A percentile compares a stretch with the other conserved stretches of the same genome.
These are phyloP conservation scores for Gonatopus flavifemur DNA, from an alignment of 1,140 invertebrate genomes.

Conservation along the genomic window DNA sequence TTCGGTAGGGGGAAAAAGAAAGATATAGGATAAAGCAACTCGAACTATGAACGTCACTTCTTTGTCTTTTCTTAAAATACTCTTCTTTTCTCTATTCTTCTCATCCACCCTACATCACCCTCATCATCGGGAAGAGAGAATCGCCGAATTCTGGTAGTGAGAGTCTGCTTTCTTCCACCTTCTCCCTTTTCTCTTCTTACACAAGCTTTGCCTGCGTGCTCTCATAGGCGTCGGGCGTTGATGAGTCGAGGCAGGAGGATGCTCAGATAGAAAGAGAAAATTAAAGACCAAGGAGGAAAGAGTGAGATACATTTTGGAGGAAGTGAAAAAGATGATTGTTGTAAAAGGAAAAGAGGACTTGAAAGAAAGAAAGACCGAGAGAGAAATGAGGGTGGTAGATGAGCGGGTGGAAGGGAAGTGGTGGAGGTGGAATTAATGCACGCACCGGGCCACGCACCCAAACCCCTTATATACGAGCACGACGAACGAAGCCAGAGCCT, in stretches of 20 bases:
- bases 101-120: slow-evolving; percentile 1
- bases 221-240: slow-evolving; percentile 43
- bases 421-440: slow-evolving; percentile 57
- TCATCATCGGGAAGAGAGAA: slow-evolving; percentile 17
- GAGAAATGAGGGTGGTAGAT: slow-evolving; percentile 15
- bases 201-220: slow-evolving; percentile 32
- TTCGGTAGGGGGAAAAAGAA: not conserved
- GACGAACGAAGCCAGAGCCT: no score
- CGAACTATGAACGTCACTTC: slow-evolving; percentile 24
- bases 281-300: not conserved
- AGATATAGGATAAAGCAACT: slow-evolving; percentile 4
- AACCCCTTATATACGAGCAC: slow-evolving; percentile 46
- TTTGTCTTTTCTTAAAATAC: slow-evolving; percentile 48
- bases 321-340: no score
- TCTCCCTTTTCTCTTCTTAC: slow-evolving; percentile 22
- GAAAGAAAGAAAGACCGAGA: slow-evolving; percentile 1
- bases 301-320: no score
- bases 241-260: slow-evolving; percentile 53
- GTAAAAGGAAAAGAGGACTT: not conserved
- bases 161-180: no score
- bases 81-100: slow-evolving; percentile 12
- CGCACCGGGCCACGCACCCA: slow-evolving; percentile 54
- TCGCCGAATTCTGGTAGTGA: slow-evolving; percentile 23
- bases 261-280: slow-evolving; percentile 39
- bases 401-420: slow-evolving; percentile 33